Conservation (phyloP, 2,113 vertebrate species). For the Equus quagga region DNA sequence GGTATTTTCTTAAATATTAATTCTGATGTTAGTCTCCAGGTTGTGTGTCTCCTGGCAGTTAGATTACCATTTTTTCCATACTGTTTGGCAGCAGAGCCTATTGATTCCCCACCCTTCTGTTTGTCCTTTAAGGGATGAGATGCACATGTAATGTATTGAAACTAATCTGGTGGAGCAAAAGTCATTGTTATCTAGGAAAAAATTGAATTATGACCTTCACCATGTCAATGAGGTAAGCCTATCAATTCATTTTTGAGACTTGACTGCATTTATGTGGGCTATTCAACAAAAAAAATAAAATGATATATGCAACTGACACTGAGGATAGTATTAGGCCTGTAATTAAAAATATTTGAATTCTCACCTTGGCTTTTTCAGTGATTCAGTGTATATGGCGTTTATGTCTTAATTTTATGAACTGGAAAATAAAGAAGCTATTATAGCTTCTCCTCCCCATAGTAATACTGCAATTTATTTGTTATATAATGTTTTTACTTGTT, state of each 20-base stretch:
- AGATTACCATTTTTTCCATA: neutral
- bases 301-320: neutral
- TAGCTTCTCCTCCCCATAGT: neutral
- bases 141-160: slow-evolving; percentile 81
- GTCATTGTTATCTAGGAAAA: slow-evolving; percentile 80
- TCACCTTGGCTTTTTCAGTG: neutral
- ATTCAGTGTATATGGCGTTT: neutral
- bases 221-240: slow-evolving; percentile 75
- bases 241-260: slow-evolving; percentile 23
- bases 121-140: slow-evolving; percentile 82
- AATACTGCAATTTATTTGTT: neutral
- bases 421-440: neutral
- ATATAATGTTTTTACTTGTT: neutral
- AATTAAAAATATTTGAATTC: slow-evolving; percentile 37
- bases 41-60: neutral
- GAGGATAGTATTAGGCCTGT: neutral
- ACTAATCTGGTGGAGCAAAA: slow-evolving; percentile 83
- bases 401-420: neutral
- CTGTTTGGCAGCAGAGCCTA: neutral
- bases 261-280: neutral
- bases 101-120: neutral
- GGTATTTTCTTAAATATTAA: slow-evolving; percentile 40
- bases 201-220: slow-evolving; percentile 75
- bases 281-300: slow-evolving; percentile 5
- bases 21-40: neutral